Percentiles rank a stretch among this genome's conserved stretches.
These are phyloP conservation scores for Megaustenia siamemsis DNA, from an alignment of 2,888 invertebrate species.

Conservation along the genomic window DNA sequence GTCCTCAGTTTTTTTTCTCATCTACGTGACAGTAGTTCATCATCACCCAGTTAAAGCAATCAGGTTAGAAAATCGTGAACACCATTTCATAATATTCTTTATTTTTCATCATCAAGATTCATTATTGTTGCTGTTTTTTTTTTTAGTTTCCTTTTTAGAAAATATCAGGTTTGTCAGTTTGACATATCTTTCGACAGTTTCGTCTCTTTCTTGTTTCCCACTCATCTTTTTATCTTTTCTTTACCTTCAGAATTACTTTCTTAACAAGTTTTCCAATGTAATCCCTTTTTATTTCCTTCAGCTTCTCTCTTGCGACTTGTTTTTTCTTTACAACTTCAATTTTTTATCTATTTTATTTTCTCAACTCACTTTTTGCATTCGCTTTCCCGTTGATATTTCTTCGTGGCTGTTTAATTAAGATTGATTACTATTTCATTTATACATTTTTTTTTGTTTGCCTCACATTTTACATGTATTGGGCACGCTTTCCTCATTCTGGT, in stretches of 20 bases:
- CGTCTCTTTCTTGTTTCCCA: neutral
- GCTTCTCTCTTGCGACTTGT: conserved; percentile 17
- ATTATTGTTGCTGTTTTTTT: too few relatives aligned
- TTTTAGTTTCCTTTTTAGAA: too few relatives aligned
- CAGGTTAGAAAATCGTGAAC: too few relatives aligned
- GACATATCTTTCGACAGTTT: neutral
- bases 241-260: neutral
- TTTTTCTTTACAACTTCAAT: conserved; percentile 7
- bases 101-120: too few relatives aligned
- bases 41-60: too few relatives aligned
- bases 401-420: neutral
- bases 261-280: neutral
- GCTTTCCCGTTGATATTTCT: neutral
- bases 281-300: neutral
- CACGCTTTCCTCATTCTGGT: neutral
- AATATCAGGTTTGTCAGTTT: neutral
- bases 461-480: neutral
- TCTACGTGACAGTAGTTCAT: too few relatives aligned
- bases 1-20: too few relatives aligned
- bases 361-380: neutral
- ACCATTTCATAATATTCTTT: too few relatives aligned
- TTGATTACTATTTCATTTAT: neutral
- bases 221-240: neutral
- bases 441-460: neutral
- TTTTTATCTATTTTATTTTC: neutral